phyloP scores from a whole-genome alignment of 92 coral and sea anemone genomes.

The Pocillopora grandis region DNA sequence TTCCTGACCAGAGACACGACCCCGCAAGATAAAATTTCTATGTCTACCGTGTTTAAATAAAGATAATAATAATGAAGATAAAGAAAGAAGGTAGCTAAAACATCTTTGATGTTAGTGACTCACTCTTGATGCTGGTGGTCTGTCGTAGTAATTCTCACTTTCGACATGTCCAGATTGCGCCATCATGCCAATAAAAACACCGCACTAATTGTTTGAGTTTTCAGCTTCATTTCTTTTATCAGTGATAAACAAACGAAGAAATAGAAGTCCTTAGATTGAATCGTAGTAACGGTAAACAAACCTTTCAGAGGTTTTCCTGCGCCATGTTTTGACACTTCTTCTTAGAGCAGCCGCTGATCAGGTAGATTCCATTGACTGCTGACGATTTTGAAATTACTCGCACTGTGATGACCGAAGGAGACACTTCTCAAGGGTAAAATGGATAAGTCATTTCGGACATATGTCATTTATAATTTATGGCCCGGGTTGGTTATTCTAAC shows the following conservation, averaged over 20 bases:
- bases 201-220: neutral
- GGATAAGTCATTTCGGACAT: too few relatives aligned
- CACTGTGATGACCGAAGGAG: too few relatives aligned
- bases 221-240: neutral
- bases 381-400: neutral
- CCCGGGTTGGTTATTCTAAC: too few relatives aligned
- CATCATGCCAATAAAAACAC: slow-evolving; percentile 2
- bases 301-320: neutral
- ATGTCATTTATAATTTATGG: too few relatives aligned
- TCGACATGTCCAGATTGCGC: slow-evolving; percentile 10
- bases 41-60: too few relatives aligned
- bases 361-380: neutral
- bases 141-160: slow-evolving; percentile 5
- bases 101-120: neutral
- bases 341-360: neutral
- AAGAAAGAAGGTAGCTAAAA: neutral
- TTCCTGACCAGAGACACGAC: too few relatives aligned
- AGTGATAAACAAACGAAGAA: neutral
- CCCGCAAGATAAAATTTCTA: too few relatives aligned
- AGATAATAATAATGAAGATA: neutral
- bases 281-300: slow-evolving; percentile 36
- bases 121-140: slow-evolving; percentile 11
- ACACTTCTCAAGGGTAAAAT: too few relatives aligned
- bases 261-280: neutral
- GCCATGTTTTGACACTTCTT: neutral